phyloP scores from a whole-genome alignment of 1,140 invertebrate species.

The Drusus annulatus region DNA sequence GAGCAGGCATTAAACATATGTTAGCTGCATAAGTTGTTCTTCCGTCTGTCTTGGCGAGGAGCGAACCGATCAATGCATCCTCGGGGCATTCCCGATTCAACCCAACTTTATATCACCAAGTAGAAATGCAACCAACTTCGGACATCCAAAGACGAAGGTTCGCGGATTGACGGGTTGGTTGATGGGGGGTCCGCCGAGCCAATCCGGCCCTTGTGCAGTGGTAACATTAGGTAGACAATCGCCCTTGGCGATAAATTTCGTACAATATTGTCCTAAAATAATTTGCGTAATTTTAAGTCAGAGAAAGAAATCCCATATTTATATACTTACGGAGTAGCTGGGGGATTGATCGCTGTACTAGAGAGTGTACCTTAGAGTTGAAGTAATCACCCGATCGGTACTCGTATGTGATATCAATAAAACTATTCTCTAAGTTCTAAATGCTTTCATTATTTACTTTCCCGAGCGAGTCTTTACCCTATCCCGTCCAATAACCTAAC shows the following conservation, averaged over 20 bases:
- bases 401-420: slow-evolving; percentile 59
- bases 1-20: too few relatives aligned
- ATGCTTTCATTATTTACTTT: slow-evolving; percentile 3
- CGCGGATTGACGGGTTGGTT: too few relatives aligned
- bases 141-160: too few relatives aligned
- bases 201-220: background rate
- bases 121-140: too few relatives aligned
- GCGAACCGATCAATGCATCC: too few relatives aligned
- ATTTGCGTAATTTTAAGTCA: slow-evolving; percentile 53
- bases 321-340: slow-evolving; percentile 54
- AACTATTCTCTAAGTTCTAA: slow-evolving; percentile 56
- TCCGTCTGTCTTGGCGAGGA: too few relatives aligned
- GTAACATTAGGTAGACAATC: slow-evolving; percentile 37
- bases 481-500: too few relatives aligned
- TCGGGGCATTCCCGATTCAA: too few relatives aligned
- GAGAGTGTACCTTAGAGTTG: slow-evolving; percentile 53
- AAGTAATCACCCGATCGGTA: slow-evolving; percentile 57
- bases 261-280: slow-evolving; percentile 34
- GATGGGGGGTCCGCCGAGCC: background rate
- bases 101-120: too few relatives aligned
- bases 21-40: background rate
- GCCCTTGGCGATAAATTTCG: slow-evolving; percentile 21
- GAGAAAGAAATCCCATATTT: slow-evolving; percentile 53
- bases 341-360: slow-evolving; percentile 54
- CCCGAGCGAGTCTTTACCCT: too few relatives aligned